Percentiles rank a stretch among this genome's conserved stretches.
Conservation (phyloP, 2,113 vertebrate genomes). For the Hippotragus niger region DNA sequence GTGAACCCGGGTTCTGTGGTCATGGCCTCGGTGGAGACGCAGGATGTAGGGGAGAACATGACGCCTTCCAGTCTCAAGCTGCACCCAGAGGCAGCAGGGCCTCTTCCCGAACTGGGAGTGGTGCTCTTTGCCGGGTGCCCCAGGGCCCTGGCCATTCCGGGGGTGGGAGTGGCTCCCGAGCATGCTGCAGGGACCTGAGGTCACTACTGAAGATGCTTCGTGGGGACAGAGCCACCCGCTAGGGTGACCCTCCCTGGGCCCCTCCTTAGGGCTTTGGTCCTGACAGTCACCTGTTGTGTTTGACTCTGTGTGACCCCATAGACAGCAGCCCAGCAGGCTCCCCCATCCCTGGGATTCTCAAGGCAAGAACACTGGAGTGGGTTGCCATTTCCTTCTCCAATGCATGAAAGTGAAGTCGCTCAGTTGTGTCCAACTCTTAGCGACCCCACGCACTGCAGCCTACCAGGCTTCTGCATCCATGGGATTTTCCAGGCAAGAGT, state of each 20-base stretch:
- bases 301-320: too few species aligned
- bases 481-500: too few species aligned
- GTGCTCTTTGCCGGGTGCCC: neutral
- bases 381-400: too few species aligned
- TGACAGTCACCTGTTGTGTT: neutral
- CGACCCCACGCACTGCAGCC: too few species aligned
- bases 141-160: neutral
- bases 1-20: neutral
- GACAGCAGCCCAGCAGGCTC: too few species aligned
- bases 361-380: too few species aligned
- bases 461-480: too few species aligned
- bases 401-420: too few species aligned
- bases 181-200: accelerated
- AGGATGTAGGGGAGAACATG: neutral
- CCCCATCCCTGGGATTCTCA: too few species aligned
- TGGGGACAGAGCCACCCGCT: neutral
- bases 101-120: neutral
- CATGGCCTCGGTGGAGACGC: neutral
- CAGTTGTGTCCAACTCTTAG: too few species aligned
- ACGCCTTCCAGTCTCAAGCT: neutral
- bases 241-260: neutral
- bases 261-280: neutral
- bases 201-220: neutral
- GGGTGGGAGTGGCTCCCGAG: neutral
- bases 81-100: neutral